Evolutionary conservation across 2,797 vertebrate species (phyloP), one percentile per base, ranked within the genome.

Genomic region (Anolis apletophallus): DNA sequence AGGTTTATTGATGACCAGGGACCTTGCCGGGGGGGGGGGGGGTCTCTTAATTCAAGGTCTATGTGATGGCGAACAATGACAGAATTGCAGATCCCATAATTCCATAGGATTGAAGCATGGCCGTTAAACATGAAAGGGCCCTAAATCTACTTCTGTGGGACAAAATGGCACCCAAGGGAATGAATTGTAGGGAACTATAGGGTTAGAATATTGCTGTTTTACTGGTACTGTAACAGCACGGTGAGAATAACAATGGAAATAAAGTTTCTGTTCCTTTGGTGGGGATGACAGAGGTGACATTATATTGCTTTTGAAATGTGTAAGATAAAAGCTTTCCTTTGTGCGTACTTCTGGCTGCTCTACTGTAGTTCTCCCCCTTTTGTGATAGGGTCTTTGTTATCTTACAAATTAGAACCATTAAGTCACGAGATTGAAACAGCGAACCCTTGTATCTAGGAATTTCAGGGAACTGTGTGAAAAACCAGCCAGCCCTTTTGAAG

Each of bases 381-480:
- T 68, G 85, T 59, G 78, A 81, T 8, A 5, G 29, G 40, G 9
- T 82, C 64, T 84, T 81, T 87, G 59, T 75, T 68, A 93, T 57
- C 17, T 88, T 85, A 88, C 19, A 89, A 89, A 85, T 34, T 40
- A 61, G 77, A 90, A 74, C 21, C 83, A 77, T 82, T 87, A 29
- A 0, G 9, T 57, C 59, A 19, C n/a, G 46, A 88, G 55, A 72
- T 2, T 76, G 55, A 90, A 93, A 84, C 16, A 81, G n/a, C 1
- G n/a, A 76, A 16, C 71, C 79, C 72, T 83, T 83, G 32, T 90
- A 36, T 77, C 52, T 55, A 21, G 14, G 12, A 46, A 79, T 90
- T 92, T 88, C 89, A 85, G 84, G 81, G 85, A 93, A 89, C 50
- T 76, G 11, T 0, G 1, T 84, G 69, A 76, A 93, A 40, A 91